A percentile compares a stretch with the other conserved stretches of the same genome.
phyloP scores from a whole-genome alignment of 1,140 invertebrate genomes.

The Pentalonia nigronervosa region DNA sequence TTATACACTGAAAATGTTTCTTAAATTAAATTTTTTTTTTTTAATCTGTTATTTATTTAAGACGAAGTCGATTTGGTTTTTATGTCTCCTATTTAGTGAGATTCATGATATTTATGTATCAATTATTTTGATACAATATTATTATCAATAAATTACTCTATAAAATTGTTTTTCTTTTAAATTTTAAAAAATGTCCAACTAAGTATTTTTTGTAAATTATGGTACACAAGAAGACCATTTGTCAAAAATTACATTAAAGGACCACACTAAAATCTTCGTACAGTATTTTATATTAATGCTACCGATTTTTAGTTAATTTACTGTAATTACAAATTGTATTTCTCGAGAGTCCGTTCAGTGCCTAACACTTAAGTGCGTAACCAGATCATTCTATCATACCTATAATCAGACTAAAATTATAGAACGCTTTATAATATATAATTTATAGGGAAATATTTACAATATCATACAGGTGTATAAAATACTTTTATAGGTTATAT shows the following conservation, averaged over 20 bases:
- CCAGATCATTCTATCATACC: too few species aligned
- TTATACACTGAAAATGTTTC: too few species aligned
- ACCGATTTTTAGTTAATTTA: not conserved
- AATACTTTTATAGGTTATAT: too few species aligned
- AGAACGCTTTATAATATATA: not conserved
- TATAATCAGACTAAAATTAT: too few species aligned
- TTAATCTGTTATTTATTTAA: too few species aligned
- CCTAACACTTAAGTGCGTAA: too few species aligned
- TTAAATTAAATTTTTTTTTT: too few species aligned
- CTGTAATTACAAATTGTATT: not conserved
- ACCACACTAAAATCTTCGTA: not conserved
- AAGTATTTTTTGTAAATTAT: not conserved
- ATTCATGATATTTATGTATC: too few species aligned
- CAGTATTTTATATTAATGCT: not conserved
- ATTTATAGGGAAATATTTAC: not conserved
- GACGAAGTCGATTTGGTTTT: too few species aligned
- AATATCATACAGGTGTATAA: too few species aligned
- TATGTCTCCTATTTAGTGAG: too few species aligned
- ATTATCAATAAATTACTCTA: not conserved
- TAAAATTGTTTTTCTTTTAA: not conserved
- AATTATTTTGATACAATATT: too few species aligned
- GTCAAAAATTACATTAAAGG: not conserved
- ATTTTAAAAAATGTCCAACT: not conserved
- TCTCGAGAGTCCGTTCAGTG: not conserved
- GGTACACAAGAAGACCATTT: not conserved